Base-by-base conservation (phyloP, 2,888 invertebrate species). In the Sceliomorpha sp. region DNA sequence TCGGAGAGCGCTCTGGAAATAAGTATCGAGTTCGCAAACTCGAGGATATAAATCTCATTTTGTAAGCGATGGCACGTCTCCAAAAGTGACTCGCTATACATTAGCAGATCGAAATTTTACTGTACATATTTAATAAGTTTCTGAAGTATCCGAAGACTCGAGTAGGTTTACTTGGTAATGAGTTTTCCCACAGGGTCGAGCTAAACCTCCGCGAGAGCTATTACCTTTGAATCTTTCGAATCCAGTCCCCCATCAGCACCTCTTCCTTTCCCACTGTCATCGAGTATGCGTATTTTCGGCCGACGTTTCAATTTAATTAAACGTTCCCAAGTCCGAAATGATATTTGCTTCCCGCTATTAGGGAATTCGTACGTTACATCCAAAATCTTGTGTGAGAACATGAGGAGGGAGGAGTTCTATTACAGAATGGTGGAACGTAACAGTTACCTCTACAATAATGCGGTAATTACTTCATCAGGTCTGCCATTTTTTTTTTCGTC, bases 61-160 rank as follows among this genome's bases (percentile, higher is more conserved):
- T 42, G 45, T 37, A 44, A 56, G 29, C 55, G 36, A 56, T 45
- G 55, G 29, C 55, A 42, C 45, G 17, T 44, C 15, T 29, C 45
- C 34, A 44, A 56, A 56, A 56, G 44, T 44, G 56, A 56, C 44
- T 56, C 36, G 32, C 36, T 56, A 27, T 44, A 45, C 26, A 44
- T 56, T 48, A 39, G 48, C 58, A 24, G 40, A 58, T 58, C 47
- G 32, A 42, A 51, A 44, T 60, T 36, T 51, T 20, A 34, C 44
- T 27, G 48, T 39, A 51, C 48, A 44, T 53, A 53, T 37, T 62
- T 45, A 53, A 53, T 62, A 62, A 62, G 45, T 63, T 63, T 27
- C 47, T 7, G 34, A 51, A 39, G 40, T 51, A 51, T 42, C 37
- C 12, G 27, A 40, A 36, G 45, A 29, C 47, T 31, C 24, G 14